Evolutionary conservation across 2,797 vertebrate genomes (phyloP), one percentile per base, ranked within the genome.

Genomic region (Enteromius argenteus): DNA sequence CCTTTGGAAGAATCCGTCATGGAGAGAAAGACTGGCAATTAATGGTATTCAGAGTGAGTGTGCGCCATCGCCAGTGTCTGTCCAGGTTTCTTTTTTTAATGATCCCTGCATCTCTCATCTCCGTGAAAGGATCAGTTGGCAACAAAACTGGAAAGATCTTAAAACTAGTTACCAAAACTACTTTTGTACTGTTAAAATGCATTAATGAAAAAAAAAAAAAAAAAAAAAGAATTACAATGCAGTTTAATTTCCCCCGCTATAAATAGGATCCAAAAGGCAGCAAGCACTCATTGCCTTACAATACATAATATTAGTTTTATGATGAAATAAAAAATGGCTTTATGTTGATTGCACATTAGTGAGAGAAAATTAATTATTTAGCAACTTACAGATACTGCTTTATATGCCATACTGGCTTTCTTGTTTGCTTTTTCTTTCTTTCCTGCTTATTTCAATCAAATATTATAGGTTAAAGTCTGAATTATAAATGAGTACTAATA

Each of bases 21-120:
- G 74, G 83, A 44, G 83, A 89, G 81, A 77, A 87, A 88, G 89
- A 94, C 19, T 5, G 91, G 86, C 90, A 93, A 91, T 93, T 95
- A 95, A 91, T 90, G 90, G 85, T 87, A 79, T 87, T 82, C 83
- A 84, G 83, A 19, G 56, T 75, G 46, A 86, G 85, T 67, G 74
- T 80, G 51, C 80, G 46, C 82, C 86, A 75, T 84, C 86, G 10
- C 84, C 82, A 80, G 83, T 37, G 69, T 30, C 58, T 81, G 35
- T 74, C 66, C 80, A 80, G 80, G 8, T 53, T 53, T 53, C 64
- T 85, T 86, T 86, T 60, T 58, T 76, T 35, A 83, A 68, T 27
- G 32, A 49, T n/a, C 74, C 80, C 84, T 79, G 84, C 84, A 79
- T 87, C 73, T 83, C 74, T 82, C 74, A 83, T 87, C 88, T 92